These are phyloP conservation scores for Trachurus trachurus DNA, from an alignment of 2,797 vertebrate species.

Conservation along the genomic window DNA sequence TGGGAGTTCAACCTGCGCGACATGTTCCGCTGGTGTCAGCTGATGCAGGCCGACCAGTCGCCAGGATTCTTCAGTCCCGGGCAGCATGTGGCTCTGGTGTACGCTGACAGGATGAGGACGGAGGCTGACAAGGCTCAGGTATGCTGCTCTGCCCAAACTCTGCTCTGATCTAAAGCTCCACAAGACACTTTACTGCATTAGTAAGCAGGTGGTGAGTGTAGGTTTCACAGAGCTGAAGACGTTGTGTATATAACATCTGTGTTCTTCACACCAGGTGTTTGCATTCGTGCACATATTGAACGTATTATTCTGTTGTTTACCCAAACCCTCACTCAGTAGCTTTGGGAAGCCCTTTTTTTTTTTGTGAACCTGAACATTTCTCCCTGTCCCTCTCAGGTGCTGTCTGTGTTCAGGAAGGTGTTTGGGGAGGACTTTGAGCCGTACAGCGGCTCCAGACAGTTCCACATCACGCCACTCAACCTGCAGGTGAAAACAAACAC, in stretches of 20 bases:
- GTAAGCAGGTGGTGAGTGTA: no score
- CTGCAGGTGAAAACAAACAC: slow-evolving; percentile 88
- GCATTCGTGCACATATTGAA: no score
- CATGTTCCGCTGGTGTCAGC: slow-evolving; percentile 98
- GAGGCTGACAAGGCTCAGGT: slow-evolving; percentile 93
- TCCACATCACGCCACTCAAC: slow-evolving; percentile 93
- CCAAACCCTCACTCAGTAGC: no score
- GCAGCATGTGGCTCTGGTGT: slow-evolving; percentile 94
- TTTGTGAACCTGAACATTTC: background rate
- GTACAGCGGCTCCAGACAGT: slow-evolving; percentile 90
- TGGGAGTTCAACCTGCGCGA: slow-evolving; percentile 99
- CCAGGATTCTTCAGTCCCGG: slow-evolving; percentile 93
- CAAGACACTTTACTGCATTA: no score
- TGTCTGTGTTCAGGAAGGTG: slow-evolving; percentile 90
- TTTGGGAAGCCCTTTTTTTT: no score
- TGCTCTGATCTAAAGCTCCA: no score
- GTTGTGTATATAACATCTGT: no score
- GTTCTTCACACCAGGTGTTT: no score
- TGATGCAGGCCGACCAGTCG: slow-evolving; percentile 95
- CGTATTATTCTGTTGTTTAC: no score
- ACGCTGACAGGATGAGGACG: slow-evolving; percentile 95
- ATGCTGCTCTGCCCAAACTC: background rate
- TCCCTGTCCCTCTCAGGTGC: slow-evolving; percentile 82
- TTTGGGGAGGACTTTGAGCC: slow-evolving; percentile 89
- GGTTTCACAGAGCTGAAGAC: no score